phyloP scores from a whole-genome alignment of 2,888 invertebrate species.

The Drosophila conformis region DNA sequence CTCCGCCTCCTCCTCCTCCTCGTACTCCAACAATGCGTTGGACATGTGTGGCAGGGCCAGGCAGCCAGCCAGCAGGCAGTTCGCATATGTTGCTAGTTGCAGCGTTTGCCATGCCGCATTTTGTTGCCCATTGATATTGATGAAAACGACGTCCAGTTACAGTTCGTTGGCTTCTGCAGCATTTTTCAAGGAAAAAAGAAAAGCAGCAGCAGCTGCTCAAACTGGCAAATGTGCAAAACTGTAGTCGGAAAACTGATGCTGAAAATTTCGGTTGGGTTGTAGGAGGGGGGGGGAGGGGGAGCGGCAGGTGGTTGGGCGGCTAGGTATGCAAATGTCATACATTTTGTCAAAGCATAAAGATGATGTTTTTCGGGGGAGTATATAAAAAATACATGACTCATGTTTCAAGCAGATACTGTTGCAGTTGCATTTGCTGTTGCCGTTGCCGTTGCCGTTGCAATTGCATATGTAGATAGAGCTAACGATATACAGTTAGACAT shows the following conservation, averaged over 20 bases:
- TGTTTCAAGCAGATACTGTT: constrained; percentile 52
- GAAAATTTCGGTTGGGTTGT: neutral
- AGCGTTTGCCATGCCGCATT: constrained; percentile 50
- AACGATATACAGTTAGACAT: constrained; percentile 20
- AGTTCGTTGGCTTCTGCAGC: constrained; percentile 75
- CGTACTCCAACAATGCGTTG: neutral
- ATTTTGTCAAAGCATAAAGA: constrained; percentile 78
- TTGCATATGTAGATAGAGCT: constrained; percentile 33
- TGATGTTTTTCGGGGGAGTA: constrained; percentile 61
- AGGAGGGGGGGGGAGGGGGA: neutral
- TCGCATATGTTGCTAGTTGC: constrained; percentile 75
- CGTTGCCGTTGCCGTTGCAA: constrained; percentile 20
- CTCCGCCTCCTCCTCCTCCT: neutral
- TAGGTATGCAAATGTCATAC: constrained; percentile 72
- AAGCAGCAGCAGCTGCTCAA: constrained; percentile 42
- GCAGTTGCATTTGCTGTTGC: neutral
- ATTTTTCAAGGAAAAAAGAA: constrained; percentile 73
- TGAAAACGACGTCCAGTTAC: constrained; percentile 79
- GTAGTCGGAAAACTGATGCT: constrained; percentile 32
- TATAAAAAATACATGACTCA: constrained; percentile 74
- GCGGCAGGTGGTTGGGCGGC: constrained; percentile 20
- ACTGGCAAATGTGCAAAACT: constrained; percentile 29
- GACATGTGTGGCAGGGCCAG: constrained; percentile 54
- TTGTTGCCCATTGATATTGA: constrained; percentile 72
- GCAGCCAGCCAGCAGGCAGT: constrained; percentile 39